Percentiles rank a stretch among this genome's conserved stretches.
Evolutionary conservation across 2,113 vertebrate genomes (phyloP).

Genomic region (Tympanuchus pallidicinctus): DNA sequence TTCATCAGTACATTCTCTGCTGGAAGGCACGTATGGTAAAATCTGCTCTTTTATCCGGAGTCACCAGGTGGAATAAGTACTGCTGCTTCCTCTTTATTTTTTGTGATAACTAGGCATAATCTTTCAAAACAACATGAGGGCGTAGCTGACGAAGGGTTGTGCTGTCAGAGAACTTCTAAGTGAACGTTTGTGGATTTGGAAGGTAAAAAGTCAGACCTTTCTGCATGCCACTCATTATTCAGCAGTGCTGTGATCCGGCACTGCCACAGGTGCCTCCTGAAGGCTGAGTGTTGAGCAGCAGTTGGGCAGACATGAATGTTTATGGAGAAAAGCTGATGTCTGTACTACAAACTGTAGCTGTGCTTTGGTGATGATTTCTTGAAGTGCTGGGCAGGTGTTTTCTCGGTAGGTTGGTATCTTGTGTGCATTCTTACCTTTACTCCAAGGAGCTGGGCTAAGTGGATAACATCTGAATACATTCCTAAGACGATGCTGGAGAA

Average conservation of each 20-base stretch:
- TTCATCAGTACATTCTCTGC: not conserved
- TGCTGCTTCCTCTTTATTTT: not conserved
- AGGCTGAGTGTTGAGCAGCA: not conserved
- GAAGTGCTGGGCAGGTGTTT: accelerated
- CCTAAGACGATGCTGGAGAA: not conserved
- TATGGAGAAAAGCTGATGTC: not conserved
- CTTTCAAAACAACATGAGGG: not conserved
- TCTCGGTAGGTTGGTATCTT: not conserved
- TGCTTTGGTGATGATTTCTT: not conserved
- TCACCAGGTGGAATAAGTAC: not conserved
- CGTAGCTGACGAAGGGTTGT: not conserved
- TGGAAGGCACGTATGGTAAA: not conserved
- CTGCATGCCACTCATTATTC: not conserved
- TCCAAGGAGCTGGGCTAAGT: not conserved
- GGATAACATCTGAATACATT: not conserved
- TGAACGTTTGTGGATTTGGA: not conserved
- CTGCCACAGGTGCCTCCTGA: not conserved
- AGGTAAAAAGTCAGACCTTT: not conserved
- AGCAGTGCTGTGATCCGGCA: accelerated
- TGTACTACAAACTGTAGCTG: not conserved
- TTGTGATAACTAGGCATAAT: not conserved
- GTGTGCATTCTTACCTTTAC: not conserved
- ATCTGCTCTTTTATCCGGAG: not conserved
- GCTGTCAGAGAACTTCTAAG: not conserved
- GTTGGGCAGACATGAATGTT: not conserved